Conservation (phyloP, 2,888 invertebrate species). For the Tholera decimalis region DNA sequence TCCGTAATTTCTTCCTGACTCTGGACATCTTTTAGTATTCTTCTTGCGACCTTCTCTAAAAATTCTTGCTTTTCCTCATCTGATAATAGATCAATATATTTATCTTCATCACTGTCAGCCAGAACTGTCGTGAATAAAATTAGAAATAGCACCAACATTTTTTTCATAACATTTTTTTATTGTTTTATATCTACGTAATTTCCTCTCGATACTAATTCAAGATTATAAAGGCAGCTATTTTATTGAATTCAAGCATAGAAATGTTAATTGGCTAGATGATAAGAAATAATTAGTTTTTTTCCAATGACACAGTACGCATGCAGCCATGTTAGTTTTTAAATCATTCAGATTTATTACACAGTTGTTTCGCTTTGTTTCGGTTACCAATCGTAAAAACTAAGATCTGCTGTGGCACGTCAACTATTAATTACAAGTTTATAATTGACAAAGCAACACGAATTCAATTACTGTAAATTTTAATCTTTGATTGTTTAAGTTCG, state of each 20-base stretch:
- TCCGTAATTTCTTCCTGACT: slow-evolving; percentile 59
- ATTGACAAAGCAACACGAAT: slow-evolving; percentile 2
- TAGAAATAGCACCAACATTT: slow-evolving; percentile 66
- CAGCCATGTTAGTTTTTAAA: slow-evolving; percentile 19
- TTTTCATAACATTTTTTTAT: slow-evolving; percentile 57
- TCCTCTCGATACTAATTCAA: slow-evolving; percentile 35
- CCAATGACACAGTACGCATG: slow-evolving; percentile 16
- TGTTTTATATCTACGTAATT: slow-evolving; percentile 32
- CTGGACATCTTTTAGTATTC: slow-evolving; percentile 77
- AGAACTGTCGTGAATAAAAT: slow-evolving; percentile 50
- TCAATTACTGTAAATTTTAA: slow-evolving; percentile 9
- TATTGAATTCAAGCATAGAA: slow-evolving; percentile 59
- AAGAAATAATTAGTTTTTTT: slow-evolving; percentile 59
- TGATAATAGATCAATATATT: slow-evolving; percentile 81
- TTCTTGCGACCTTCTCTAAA: slow-evolving; percentile 78
- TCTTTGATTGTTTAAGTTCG: slow-evolving; percentile 10
- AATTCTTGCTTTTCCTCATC: slow-evolving; percentile 81
- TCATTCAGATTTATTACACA: slow-evolving; percentile 11
- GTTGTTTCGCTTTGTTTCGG: background rate
- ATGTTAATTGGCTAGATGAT: slow-evolving; percentile 65
- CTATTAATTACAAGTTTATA: slow-evolving; percentile 8
- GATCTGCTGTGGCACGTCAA: background rate
- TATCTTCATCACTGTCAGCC: slow-evolving; percentile 72
- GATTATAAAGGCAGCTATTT: slow-evolving; percentile 42
- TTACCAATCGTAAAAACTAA: background rate